Evolutionary conservation across 2,113 vertebrate species (phyloP).

Genomic region (Coryphaenoides rupestris): DNA sequence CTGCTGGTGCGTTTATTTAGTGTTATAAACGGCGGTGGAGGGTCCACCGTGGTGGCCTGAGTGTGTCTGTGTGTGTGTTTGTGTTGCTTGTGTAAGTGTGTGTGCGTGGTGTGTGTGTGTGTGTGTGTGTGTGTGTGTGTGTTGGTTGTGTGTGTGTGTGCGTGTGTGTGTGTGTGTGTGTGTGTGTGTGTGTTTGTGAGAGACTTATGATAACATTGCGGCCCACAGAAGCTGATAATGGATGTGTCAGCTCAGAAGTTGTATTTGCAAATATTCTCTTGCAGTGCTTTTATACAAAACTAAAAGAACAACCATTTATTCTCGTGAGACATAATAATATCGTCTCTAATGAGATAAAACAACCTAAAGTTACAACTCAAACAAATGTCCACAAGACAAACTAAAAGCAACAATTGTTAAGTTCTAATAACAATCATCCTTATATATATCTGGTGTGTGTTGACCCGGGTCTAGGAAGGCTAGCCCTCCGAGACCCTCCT

Average conservation of each 20-base stretch:
- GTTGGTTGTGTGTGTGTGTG: conserved; percentile 41
- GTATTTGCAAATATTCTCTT: conserved; percentile 67
- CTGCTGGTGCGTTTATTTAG: conserved; percentile 74
- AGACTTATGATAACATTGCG: conserved; percentile 70
- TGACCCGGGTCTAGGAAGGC: too few relatives aligned
- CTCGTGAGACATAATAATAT: neutral
- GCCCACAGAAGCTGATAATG: conserved; percentile 70
- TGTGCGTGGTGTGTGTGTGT: conserved; percentile 45
- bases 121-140: conserved; percentile 58
- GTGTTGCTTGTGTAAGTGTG: conserved; percentile 59
- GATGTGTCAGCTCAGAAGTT: conserved; percentile 67
- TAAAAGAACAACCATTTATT: neutral
- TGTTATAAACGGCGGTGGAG: conserved; percentile 72
- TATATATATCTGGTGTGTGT: too few relatives aligned
- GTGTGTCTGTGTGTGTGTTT: conserved; percentile 38
- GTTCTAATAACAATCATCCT: too few relatives aligned
- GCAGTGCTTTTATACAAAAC: conserved; percentile 5
- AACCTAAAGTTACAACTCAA: too few relatives aligned
- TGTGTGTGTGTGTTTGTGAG: conserved; percentile 43
- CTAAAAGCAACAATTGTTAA: too few relatives aligned
- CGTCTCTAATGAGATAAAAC: neutral
- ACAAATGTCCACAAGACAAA: too few relatives aligned
- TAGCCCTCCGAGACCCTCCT: conserved; percentile 16
- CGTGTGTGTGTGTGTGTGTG: conserved; percentile 10
- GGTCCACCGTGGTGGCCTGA: conserved; percentile 52